Conservation (phyloP, 2,797 vertebrate species). For the Diceros bicornis region DNA sequence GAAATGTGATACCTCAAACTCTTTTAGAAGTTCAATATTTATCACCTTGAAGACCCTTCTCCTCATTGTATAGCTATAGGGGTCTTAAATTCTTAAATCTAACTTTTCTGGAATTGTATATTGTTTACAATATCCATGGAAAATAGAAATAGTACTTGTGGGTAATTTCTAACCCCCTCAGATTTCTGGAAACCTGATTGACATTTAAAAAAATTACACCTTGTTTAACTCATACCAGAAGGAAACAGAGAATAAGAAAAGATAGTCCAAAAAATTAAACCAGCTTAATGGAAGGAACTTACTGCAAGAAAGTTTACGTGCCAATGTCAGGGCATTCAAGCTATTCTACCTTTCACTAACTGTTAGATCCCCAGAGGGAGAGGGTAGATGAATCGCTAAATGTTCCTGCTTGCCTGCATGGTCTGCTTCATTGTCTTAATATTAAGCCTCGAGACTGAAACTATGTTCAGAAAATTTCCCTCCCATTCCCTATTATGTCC, state of each 20-base stretch:
- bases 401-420: not conserved
- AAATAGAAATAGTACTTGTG: conserved; percentile 31
- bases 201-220: not conserved
- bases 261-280: not conserved
- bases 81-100: not conserved
- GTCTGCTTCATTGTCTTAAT: conserved; percentile 46
- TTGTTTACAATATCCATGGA: not conserved
- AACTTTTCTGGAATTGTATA: not conserved
- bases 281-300: not conserved
- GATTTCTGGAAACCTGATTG: conserved; percentile 24
- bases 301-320: not conserved
- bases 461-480: not conserved
- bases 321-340: conserved; percentile 16
- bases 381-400: not conserved
- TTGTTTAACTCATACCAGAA: conserved; percentile 26
- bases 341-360: not conserved
- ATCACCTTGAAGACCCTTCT: not conserved
- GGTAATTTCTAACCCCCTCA: not conserved
- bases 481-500: not conserved
- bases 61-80: not conserved
- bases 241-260: not conserved
- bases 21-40: not conserved
- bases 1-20: not conserved
- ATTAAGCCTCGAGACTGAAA: conserved; percentile 33
- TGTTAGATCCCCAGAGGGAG: not conserved